Evolutionary conservation across 2,113 vertebrate genomes (phyloP), one percentile per base, ranked within the genome.

Genomic region (Bubalus kerabau): DNA sequence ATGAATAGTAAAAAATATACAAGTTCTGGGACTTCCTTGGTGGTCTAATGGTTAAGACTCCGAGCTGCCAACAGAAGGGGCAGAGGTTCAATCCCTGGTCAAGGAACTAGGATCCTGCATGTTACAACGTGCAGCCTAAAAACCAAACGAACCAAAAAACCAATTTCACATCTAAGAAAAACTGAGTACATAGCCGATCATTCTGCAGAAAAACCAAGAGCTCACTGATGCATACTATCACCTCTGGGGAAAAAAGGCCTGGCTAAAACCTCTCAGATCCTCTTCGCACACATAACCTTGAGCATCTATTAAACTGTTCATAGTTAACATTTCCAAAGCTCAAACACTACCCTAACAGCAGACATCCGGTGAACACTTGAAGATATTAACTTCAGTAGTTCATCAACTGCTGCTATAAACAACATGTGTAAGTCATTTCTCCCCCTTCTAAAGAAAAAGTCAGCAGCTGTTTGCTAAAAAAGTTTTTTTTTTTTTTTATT

Each of bases 401-500:
- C 86, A 90, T 60, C 85, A 54, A 82, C 90, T 40, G 67, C 87
- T 15, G 15, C 67, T 92, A 87, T 91, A 98, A 97, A 97, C 90
- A 96, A 97, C 86, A 85, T 12, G 6, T 88, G 95, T 12, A 97
- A 96, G 95, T 94, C 94, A 95, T 81, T 91, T 93, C 86, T 97
- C 87, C 83, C 92, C 93, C 87, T 64, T 96, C 97, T 95, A 81
- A 98, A 98, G 90, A 97, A 97, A 96, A 97, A 76, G 36, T 76
- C 83, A 97, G 85, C 94, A 97, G 96, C 94, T 96, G 67, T 84
- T 97, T 91, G 91, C 90, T 97, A 76, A 98, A 96, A 87, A 56
- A 6, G 1, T n/a, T 78, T 78, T 50, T 64, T 90, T 87, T 94
- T 97, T 90, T 87, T 93, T 94, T 97, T 92, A 95, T 67, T 93